Evolutionary conservation across 2,113 vertebrate genomes (phyloP).

Genomic region (Callopanchax toddi): DNA sequence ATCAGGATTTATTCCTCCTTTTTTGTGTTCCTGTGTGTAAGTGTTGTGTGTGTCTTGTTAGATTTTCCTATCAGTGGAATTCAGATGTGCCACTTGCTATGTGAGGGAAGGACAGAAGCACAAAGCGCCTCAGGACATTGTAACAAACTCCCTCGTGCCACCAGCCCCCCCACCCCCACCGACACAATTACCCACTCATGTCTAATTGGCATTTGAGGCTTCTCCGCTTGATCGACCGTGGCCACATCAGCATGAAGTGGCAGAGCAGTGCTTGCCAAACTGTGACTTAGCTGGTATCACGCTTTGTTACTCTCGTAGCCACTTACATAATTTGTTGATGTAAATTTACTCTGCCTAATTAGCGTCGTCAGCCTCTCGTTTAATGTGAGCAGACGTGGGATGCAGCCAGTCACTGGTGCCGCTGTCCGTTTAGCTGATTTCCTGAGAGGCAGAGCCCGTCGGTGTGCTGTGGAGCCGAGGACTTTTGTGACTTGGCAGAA

Average conservation of each 20-base stretch:
- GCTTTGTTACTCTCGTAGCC: conserved; percentile 78
- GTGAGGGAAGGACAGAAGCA: conserved; percentile 72
- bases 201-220: conserved; percentile 83
- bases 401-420: conserved; percentile 60
- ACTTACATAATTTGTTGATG: conserved; percentile 81
- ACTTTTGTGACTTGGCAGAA: conserved; percentile 50
- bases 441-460: conserved; percentile 48
- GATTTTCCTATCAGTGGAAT: conserved; percentile 55
- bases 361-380: conserved; percentile 77
- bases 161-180: conserved; percentile 64
- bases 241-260: conserved; percentile 81
- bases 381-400: conserved; percentile 79
- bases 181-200: conserved; percentile 83
- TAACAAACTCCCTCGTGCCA: conserved; percentile 78
- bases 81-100: conserved; percentile 74
- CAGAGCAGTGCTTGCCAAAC: conserved; percentile 77
- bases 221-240: conserved; percentile 82
- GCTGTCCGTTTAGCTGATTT: conserved; percentile 60
- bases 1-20: too few relatives aligned
- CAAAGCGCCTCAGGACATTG: conserved; percentile 78
- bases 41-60: conserved; percentile 8
- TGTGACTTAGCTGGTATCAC: conserved; percentile 83
- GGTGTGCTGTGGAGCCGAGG: conserved; percentile 23
- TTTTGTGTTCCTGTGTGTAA: conserved; percentile 10
- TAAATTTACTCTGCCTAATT: conserved; percentile 84